Evolutionary conservation across 92 coral and sea anemone genomes (phyloP), one percentile per base, ranked within the genome.

Genomic region (Palythoa caribaeorum): DNA sequence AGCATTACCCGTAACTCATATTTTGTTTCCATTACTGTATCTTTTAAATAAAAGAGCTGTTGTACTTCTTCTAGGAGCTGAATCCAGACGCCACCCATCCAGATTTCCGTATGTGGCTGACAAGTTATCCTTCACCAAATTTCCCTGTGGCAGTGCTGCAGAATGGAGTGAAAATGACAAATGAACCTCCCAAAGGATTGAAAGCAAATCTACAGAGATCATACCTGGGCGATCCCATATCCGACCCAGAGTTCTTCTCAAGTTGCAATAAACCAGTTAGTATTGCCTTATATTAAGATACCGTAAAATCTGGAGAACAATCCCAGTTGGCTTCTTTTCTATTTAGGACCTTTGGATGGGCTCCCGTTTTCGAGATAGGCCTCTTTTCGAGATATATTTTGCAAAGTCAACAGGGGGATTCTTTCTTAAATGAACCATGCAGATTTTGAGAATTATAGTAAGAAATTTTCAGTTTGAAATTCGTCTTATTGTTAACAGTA

Each of bases 121-220:
- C 99, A 55, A 97, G 99, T 72, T 97, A 97, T 89, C 99, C 99
- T n/a, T 95, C 98, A 47, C 99, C 99, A 6, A 97, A 97, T 88
- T 97, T 97, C 89, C 99, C 99, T n/a, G 99, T 97, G 76, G 92
- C 99, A 63, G 99, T 97, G 16, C 97, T 97, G 72, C 99, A 97
- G 88, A 97, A 97, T 90, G 99, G 99, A 54, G 99, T 97, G 19
- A 97, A 97, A 88, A 97, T 97, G 99, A 97, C 99, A 16, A 97
- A 97, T 83, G 99, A 97, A 68, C 99, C 99, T 15, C 99, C 99
- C 16, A 97, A 97, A 89, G 99, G 99, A 38, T 88, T 97, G 83
- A 94, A 95, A 55, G 98, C 99, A 38, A 97, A 97, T 79, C 84
- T 97, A 79, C 88, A 83, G 38, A 94, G 99, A 35, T 97, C 99